These are phyloP conservation scores for Bombus affinis DNA, from an alignment of 1,140 invertebrate genomes.

Conservation along the genomic window DNA sequence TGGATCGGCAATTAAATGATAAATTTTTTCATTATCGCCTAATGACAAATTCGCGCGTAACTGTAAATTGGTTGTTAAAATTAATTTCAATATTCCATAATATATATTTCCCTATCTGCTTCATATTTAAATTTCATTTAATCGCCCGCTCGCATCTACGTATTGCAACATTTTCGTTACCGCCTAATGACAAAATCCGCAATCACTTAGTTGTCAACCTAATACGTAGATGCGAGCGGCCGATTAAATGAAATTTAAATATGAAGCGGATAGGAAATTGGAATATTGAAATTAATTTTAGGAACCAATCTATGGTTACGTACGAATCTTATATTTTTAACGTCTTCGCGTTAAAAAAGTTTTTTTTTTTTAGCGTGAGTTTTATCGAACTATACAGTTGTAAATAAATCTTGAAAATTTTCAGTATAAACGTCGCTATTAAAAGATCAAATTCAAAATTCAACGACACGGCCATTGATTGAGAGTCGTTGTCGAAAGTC, in stretches of 20 bases:
- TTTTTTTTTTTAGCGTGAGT: neutral
- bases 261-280: neutral
- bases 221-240: too few relatives aligned
- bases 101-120: too few relatives aligned
- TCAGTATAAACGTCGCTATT: neutral
- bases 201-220: too few relatives aligned
- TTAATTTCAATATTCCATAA: neutral
- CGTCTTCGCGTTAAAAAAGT: too few relatives aligned
- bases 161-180: too few relatives aligned
- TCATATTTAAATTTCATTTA: neutral
- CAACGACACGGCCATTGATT: neutral
- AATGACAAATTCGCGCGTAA: neutral
- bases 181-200: too few relatives aligned
- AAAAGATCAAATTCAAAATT: neutral
- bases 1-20: too few relatives aligned
- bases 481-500: neutral
- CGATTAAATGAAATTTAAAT: neutral
- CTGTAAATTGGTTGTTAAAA: neutral
- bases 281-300: neutral
- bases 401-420: neutral
- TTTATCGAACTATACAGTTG: too few relatives aligned
- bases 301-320: neutral
- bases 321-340: neutral
- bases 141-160: neutral
- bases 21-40: too few relatives aligned